Conservation (phyloP, 1,140 invertebrate genomes). For the Neomicropteryx cornuta region DNA sequence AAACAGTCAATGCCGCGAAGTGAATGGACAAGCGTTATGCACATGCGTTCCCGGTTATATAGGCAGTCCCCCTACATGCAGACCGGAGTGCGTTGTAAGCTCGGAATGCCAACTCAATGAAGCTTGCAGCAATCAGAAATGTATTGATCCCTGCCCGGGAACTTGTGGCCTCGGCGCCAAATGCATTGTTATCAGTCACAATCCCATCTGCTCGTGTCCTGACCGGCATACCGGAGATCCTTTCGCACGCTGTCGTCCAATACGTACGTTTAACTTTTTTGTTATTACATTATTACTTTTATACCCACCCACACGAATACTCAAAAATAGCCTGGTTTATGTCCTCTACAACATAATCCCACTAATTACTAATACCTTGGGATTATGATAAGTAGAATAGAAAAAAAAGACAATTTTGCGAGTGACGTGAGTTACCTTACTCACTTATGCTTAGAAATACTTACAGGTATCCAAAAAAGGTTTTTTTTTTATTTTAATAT, state of each 20-base stretch:
- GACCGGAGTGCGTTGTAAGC: constrained; percentile 47
- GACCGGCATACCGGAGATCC: constrained; percentile 49
- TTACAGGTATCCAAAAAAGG: too few relatives aligned
- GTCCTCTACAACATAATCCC: too few relatives aligned
- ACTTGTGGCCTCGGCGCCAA: constrained; percentile 50
- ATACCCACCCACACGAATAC: constrained; percentile 21
- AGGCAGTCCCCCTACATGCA: constrained; percentile 49
- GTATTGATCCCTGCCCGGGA: constrained; percentile 49
- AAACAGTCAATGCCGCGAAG: constrained; percentile 47
- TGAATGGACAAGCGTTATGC: constrained; percentile 51
- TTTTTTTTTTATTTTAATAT: too few relatives aligned
- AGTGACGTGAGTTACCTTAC: too few relatives aligned
- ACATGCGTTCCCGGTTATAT: constrained; percentile 48
- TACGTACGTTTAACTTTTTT: constrained; percentile 29
- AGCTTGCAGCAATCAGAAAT: constrained; percentile 49
- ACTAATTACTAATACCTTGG: too few relatives aligned
- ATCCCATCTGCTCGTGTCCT: constrained; percentile 53
- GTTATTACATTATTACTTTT: not conserved
- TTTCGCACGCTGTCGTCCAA: constrained; percentile 44
- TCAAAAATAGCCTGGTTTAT: too few relatives aligned
- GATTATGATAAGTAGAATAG: too few relatives aligned
- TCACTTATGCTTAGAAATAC: too few relatives aligned
- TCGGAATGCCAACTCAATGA: constrained; percentile 42
- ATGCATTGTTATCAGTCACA: constrained; percentile 52
- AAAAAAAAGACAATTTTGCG: too few relatives aligned